Evolutionary conservation across 2,113 vertebrate genomes (phyloP), one percentile per base, ranked within the genome.

Genomic region (Platichthys flesus): DNA sequence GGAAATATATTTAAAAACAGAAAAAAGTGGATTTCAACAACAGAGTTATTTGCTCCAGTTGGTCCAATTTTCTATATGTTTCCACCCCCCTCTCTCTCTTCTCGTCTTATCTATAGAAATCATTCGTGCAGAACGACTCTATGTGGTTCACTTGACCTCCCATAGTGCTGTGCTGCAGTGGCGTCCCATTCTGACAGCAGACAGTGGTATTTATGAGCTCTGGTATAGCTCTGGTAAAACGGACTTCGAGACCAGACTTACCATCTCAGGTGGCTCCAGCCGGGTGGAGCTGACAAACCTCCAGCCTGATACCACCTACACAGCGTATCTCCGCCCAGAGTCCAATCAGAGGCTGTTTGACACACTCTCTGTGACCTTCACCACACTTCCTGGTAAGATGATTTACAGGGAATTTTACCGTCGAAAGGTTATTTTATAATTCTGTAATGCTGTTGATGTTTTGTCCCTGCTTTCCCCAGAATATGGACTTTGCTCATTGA

Each of bases 141-240:
- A 82, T 0, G 95, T 95, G 7, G 87, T 90, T 0, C 92, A 96
- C 1, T 54, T 98, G 86, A 95, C 95, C 3, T 91, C 95, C 0
- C 93, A 74, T 72, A 91, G 94, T 73, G 95, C 96, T 62, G 91
- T 82, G 8, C 92, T 98, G 86, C 42, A 84, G 49, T 98, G 97
- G 97, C 93, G 93, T 0, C 28, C 91, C 0, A 82, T 97, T 51
- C 88, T 98, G 76, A 91, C 80, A 0, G 67, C 67, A 3, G 90
- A 88, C 9, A 89, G 72, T 0, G 95, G 94, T 28, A 78, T 65
- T 84, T 98, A 97, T 68, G 81, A 93, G 60, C 64, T 98, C 37
- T 85, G 90, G 9, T 93, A 96, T 0, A 72, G 69, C 26, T 89
- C 93, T 42, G 9, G 0, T 20, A 65, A 56, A 24, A 16, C 18